These are phyloP conservation scores for Meiosimyza platycephala DNA, from an alignment of 2,888 invertebrate genomes.

Conservation along the genomic window DNA sequence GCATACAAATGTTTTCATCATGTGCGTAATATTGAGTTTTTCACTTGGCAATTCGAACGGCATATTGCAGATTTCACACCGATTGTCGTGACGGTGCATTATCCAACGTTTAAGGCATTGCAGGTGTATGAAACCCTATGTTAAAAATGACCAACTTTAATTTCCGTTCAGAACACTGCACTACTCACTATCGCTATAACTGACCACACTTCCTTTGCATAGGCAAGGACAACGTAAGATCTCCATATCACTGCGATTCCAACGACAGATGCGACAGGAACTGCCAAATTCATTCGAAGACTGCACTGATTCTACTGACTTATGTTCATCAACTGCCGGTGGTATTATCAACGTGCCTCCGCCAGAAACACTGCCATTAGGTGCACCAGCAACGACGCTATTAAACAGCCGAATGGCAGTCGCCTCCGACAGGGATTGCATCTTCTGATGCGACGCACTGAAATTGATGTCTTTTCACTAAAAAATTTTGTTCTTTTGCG, in stretches of 20 bases:
- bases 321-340: conserved; percentile 27
- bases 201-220: conserved; percentile 64
- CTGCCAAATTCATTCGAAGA: conserved; percentile 58
- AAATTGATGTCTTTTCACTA: not conserved
- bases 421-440: conserved; percentile 52
- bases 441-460: conserved; percentile 27
- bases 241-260: conserved; percentile 57
- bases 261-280: conserved; percentile 64
- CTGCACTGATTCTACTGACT: conserved; percentile 49
- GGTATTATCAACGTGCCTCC: not conserved
- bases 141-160: not conserved
- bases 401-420: conserved; percentile 54
- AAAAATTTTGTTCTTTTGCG: conserved; percentile 17
- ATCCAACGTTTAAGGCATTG: conserved; percentile 63
- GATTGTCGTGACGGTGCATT: conserved; percentile 56
- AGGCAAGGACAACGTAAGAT: conserved; percentile 61
- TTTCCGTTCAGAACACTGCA: not conserved
- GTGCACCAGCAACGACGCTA: conserved; percentile 43
- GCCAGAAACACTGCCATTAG: not conserved
- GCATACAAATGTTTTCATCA: conserved; percentile 59
- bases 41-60: conserved; percentile 54
- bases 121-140: conserved; percentile 61
- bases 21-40: conserved; percentile 51
- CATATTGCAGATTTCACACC: conserved; percentile 61
- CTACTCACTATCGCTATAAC: conserved; percentile 19